phyloP scores from a whole-genome alignment of 1,140 invertebrate genomes.

The Polypedilum pembai region DNA sequence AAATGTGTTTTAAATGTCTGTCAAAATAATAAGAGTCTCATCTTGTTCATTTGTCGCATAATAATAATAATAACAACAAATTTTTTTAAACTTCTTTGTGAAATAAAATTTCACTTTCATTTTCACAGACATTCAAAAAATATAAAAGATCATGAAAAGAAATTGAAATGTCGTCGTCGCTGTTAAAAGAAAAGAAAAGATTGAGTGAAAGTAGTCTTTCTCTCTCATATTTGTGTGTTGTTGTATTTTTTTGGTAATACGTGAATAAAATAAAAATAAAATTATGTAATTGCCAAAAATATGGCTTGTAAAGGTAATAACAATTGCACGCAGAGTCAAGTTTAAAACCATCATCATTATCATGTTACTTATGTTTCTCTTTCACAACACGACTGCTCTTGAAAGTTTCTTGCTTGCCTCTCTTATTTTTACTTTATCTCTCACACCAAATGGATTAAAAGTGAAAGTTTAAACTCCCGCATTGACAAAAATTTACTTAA shows the following conservation, averaged over 20 bases:
- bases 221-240: background rate
- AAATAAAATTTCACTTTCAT: conserved; percentile 8
- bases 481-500: conserved; percentile 3
- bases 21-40: too few relatives aligned
- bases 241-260: background rate
- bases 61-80: too few relatives aligned
- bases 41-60: too few relatives aligned
- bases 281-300: conserved; percentile 1
- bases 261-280: background rate
- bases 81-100: too few relatives aligned
- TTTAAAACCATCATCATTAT: conserved; percentile 19
- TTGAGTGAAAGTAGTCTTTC: too few relatives aligned
- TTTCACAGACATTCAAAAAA: background rate
- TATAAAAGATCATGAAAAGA: background rate
- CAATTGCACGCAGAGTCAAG: background rate
- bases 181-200: background rate
- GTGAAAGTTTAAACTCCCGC: conserved; percentile 16
- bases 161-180: background rate
- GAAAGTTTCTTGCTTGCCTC: background rate
- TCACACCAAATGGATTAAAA: background rate
- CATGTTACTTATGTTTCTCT: background rate
- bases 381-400: background rate
- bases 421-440: background rate
- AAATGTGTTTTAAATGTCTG: too few relatives aligned
- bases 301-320: background rate